These are phyloP conservation scores for Myzus persicae DNA, from an alignment of 1,140 invertebrate genomes.

Conservation along the genomic window DNA sequence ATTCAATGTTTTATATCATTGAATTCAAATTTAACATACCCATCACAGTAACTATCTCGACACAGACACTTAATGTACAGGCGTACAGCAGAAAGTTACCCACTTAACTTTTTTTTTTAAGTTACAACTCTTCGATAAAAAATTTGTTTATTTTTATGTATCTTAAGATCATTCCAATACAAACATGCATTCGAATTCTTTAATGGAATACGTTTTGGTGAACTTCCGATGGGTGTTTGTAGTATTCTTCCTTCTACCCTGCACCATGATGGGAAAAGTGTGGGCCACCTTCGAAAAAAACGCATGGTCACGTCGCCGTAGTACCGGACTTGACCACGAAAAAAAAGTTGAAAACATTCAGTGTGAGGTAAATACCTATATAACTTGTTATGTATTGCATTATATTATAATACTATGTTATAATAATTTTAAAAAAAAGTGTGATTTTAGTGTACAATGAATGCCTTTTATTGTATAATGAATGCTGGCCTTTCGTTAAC, in stretches of 20 bases:
- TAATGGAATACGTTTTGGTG: conserved; percentile 65
- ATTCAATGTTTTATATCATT: too few species aligned
- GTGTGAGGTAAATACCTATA: conserved; percentile 72
- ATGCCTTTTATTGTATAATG: too few species aligned
- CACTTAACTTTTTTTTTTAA: too few species aligned
- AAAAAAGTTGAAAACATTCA: conserved; percentile 78
- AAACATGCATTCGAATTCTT: neutral
- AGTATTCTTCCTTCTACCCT: conserved; percentile 75
- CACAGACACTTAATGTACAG: too few species aligned
- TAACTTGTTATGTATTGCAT: too few species aligned
- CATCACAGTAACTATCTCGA: too few species aligned
- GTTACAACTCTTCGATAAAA: too few species aligned
- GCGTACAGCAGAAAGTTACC: too few species aligned
- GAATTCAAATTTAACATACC: too few species aligned
- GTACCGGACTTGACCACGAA: conserved; percentile 75
- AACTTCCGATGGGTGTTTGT: conserved; percentile 82
- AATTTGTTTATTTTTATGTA: neutral
- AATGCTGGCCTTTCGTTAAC: neutral
- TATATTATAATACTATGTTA: too few species aligned
- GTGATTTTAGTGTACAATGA: too few species aligned
- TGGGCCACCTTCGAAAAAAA: conserved; percentile 76
- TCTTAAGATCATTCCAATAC: neutral
- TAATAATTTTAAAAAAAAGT: too few species aligned
- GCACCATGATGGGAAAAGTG: conserved; percentile 77
- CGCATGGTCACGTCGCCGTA: conserved; percentile 70